A percentile compares a stretch with the other conserved stretches of the same genome.
Conservation (phyloP, 2,797 vertebrate species). For the Cynodonichthys magdalenae region DNA sequence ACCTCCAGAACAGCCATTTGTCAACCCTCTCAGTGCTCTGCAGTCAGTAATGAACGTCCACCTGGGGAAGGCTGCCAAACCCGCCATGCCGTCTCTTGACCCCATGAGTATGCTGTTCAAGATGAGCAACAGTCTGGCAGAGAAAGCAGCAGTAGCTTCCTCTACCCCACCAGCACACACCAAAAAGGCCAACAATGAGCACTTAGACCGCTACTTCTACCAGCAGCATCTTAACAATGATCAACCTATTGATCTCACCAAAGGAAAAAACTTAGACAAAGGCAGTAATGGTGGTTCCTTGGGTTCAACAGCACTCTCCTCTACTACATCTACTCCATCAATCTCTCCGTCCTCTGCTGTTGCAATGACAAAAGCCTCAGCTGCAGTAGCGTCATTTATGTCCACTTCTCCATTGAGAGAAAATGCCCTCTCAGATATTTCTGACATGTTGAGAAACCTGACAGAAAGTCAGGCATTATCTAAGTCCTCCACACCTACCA, state of each 20-base stretch:
- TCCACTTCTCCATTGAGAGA: constrained; percentile 95
- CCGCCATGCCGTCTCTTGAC: constrained; percentile 93
- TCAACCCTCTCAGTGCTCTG: constrained; percentile 96
- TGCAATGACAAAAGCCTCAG: constrained; percentile 94
- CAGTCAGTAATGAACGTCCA: constrained; percentile 99
- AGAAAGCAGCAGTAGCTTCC: constrained; percentile 94
- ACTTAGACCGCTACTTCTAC: constrained; percentile 97
- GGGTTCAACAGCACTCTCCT: constrained; percentile 91
- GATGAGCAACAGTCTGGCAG: constrained; percentile 99
- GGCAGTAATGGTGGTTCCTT: constrained; percentile 90
- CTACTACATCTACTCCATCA: constrained; percentile 90
- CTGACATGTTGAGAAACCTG: constrained; percentile 98
- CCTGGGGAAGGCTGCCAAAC: constrained; percentile 97
- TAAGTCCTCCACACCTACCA: constrained; percentile 97
- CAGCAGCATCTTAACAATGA: constrained; percentile 83
- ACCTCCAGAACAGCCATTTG: constrained; percentile 95
- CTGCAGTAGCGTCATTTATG: constrained; percentile 96
- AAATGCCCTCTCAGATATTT: constrained; percentile 98
- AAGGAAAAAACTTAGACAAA: constrained; percentile 92
- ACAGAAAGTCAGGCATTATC: constrained; percentile 94
- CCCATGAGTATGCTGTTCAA: constrained; percentile 99
- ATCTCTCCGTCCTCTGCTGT: constrained; percentile 90
- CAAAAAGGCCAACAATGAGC: constrained; percentile 90
- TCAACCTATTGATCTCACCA: constrained; percentile 99
- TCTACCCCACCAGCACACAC: constrained; percentile 90